Percentiles rank a stretch among this genome's conserved stretches.
phyloP scores from a whole-genome alignment of 1,140 invertebrate genomes.

The Drosophila burlai region DNA sequence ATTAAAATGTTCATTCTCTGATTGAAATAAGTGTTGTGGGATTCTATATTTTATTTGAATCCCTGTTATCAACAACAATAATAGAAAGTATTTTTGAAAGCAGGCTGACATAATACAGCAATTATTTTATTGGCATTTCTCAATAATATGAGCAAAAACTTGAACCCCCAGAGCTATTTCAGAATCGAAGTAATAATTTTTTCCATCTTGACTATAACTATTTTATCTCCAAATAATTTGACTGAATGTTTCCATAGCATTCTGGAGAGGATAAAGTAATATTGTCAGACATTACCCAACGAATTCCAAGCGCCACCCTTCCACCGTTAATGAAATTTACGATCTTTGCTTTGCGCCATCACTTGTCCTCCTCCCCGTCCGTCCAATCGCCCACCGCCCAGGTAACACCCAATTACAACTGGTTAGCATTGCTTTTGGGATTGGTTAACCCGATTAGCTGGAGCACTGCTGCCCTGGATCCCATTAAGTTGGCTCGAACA shows the following conservation, averaged over 20 bases:
- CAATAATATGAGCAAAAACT: neutral
- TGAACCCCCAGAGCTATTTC: neutral
- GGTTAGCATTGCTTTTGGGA: slow-evolving; percentile 54
- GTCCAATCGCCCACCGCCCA: neutral
- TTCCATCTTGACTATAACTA: neutral
- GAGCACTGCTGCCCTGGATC: slow-evolving; percentile 24
- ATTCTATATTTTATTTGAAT: neutral
- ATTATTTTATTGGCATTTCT: neutral
- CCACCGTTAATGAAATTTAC: slow-evolving; percentile 25
- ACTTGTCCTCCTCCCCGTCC: neutral
- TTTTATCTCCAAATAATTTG: neutral
- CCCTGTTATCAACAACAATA: neutral
- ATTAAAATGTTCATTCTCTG: neutral
- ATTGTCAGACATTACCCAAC: neutral
- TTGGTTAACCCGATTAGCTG: slow-evolving; percentile 51
- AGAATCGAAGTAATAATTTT: neutral
- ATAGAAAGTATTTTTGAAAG: neutral
- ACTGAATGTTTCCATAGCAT: slow-evolving; percentile 10
- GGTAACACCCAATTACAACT: slow-evolving; percentile 50
- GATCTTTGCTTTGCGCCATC: slow-evolving; percentile 39
- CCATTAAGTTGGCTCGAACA: slow-evolving; percentile 42
- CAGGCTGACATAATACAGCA: neutral
- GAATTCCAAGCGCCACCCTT: neutral
- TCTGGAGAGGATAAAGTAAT: neutral
- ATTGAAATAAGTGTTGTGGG: neutral